Evolutionary conservation across 2,888 invertebrate species (phyloP).

Genomic region (Aradus depressus): DNA sequence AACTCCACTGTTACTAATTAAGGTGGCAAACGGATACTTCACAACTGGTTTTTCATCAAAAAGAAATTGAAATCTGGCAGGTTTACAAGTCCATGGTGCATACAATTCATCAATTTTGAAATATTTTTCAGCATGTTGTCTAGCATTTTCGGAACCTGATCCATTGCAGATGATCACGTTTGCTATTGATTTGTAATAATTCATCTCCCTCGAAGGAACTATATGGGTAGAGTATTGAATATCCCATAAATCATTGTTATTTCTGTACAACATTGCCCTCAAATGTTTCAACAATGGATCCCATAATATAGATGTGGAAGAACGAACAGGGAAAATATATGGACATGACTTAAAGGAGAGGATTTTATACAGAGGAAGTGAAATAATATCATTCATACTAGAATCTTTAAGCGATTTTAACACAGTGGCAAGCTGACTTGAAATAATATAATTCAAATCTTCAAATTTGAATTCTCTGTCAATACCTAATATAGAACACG

Average conservation of each 20-base stretch:
- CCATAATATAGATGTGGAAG: slow-evolving; percentile 39
- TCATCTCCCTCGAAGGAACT: slow-evolving; percentile 6
- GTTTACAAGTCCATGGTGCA: slow-evolving; percentile 37
- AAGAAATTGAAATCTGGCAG: slow-evolving; percentile 36
- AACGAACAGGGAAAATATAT: slow-evolving; percentile 34
- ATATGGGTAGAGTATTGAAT: not conserved
- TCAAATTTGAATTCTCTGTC: slow-evolving; percentile 35
- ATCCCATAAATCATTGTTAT: slow-evolving; percentile 15
- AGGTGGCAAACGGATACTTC: slow-evolving; percentile 39
- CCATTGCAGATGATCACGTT: slow-evolving; percentile 38
- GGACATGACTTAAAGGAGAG: slow-evolving; percentile 39
- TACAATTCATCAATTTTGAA: slow-evolving; percentile 36
- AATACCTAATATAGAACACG: slow-evolving; percentile 35
- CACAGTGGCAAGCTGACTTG: slow-evolving; percentile 39
- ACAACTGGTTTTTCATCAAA: slow-evolving; percentile 37
- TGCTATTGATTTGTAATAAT: slow-evolving; percentile 33
- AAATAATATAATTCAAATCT: slow-evolving; percentile 41
- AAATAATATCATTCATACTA: slow-evolving; percentile 37
- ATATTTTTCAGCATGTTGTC: slow-evolving; percentile 31
- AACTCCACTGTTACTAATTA: slow-evolving; percentile 40
- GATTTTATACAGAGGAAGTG: slow-evolving; percentile 42
- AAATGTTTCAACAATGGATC: slow-evolving; percentile 30
- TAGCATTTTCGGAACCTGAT: slow-evolving; percentile 33
- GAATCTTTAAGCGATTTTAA: slow-evolving; percentile 37
- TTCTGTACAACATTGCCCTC: slow-evolving; percentile 5